Base-by-base conservation (phyloP, 2,797 vertebrate genomes). In the Thaleichthys pacificus region DNA sequence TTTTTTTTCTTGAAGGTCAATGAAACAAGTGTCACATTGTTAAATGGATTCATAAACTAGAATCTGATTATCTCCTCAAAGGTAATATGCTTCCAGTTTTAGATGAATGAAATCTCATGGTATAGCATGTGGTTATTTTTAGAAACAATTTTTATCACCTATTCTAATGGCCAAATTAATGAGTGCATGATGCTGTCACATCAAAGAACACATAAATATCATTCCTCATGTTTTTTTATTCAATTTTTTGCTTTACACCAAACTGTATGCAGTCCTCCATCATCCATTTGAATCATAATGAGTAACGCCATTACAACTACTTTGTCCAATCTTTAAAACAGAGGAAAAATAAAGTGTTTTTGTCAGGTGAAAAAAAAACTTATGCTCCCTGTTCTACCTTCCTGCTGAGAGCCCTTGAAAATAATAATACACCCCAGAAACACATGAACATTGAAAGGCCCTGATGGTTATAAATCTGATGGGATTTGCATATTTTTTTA, bases 401-500 rank as follows among this genome's bases (percentile, higher is more conserved):
- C 89, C 89, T 67, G 88, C 89, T 89, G 88, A 88, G 89, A 90
- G 91, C 88, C 86, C 88, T 91, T 89, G 85, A 91, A 89, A 88
- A 85, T 91, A 90, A 91, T 87, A 88, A 91, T 78, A 85, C 83
- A 81, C 72, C 80, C 79, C 84, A 85, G 85, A 83, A 81, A 84
- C 83, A 80, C 80, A 83, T 76, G 77, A 82, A 79, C 84, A 76
- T 84, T 86, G 81, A 89, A 88, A 89, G 82, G 75, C 80, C 57
- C 56, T 24, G 81, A 90, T 89, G 86, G 87, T 86, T 89, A 87
- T 88, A 89, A 89, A 92, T 92, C 78, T 85, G 84, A 84, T 80
- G 84, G 87, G 85, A 90, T 91, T 91, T 87, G 86, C 88, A 89
- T 88, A 86, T 90, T 90, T 47, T 35, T 2, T 83, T 86, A 76